These are phyloP conservation scores for Mercenaria mercenaria DNA, from an alignment of 1,140 invertebrate species.

Conservation along the genomic window DNA sequence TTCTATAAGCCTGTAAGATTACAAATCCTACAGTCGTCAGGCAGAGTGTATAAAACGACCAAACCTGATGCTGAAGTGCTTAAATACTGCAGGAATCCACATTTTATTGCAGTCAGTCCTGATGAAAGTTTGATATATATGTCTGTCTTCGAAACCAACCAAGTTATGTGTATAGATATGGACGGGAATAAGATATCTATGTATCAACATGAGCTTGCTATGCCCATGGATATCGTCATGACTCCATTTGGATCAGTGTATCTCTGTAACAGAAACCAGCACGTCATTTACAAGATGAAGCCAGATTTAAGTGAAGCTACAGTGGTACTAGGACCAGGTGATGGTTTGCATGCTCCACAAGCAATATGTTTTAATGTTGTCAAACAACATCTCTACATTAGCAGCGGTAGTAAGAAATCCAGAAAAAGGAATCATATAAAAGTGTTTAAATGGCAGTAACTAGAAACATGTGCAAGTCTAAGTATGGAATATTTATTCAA, in stretches of 20 bases:
- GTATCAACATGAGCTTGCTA: neutral
- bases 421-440: too few species aligned
- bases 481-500: too few species aligned
- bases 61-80: neutral
- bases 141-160: neutral
- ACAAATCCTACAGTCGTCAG: neutral
- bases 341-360: neutral
- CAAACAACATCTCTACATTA: neutral
- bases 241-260: neutral
- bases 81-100: neutral
- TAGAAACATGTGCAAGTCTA: too few species aligned
- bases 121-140: neutral
- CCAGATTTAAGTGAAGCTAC: neutral
- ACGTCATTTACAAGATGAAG: neutral
- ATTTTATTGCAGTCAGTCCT: neutral
- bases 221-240: neutral
- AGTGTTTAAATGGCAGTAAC: too few species aligned
- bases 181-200: neutral
- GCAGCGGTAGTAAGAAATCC: too few species aligned
- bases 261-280: neutral
- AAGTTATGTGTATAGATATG: neutral
- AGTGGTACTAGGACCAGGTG: neutral
- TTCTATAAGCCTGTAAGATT: neutral
- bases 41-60: neutral
- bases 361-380: neutral